Evolutionary conservation across 2,113 vertebrate species (phyloP).

Genomic region (Podilymbus podiceps): DNA sequence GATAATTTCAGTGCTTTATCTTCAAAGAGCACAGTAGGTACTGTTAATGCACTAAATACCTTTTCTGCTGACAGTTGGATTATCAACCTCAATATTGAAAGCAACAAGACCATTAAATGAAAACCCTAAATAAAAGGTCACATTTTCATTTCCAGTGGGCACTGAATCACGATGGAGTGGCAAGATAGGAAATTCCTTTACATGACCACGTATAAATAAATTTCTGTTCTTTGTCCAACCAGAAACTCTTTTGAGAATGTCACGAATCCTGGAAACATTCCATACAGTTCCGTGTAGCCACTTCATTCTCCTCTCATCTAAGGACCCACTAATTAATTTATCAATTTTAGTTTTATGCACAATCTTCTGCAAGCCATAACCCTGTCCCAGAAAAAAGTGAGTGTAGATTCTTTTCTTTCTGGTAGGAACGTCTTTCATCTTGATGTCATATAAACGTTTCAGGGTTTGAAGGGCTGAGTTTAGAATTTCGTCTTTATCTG

Average conservation of each 20-base stretch:
- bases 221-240: slow-evolving; percentile 79
- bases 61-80: background rate
- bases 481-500: slow-evolving; percentile 73
- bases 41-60: background rate
- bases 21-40: background rate
- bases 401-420: slow-evolving; percentile 76
- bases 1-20: too few species aligned
- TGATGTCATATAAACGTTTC: slow-evolving; percentile 66
- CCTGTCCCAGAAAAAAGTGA: slow-evolving; percentile 79
- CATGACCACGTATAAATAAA: slow-evolving; percentile 72
- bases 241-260: slow-evolving; percentile 68
- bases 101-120: slow-evolving; percentile 74
- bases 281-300: slow-evolving; percentile 75
- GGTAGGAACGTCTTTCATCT: slow-evolving; percentile 75
- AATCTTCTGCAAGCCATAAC: slow-evolving; percentile 75
- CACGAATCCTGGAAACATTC: slow-evolving; percentile 56
- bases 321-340: slow-evolving; percentile 61
- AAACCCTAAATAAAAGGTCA: slow-evolving; percentile 73
- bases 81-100: slow-evolving; percentile 42
- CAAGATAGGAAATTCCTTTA: slow-evolving; percentile 55
- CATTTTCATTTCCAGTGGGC: slow-evolving; percentile 75
- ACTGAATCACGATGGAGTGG: slow-evolving; percentile 70
- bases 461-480: slow-evolving; percentile 71
- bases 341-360: slow-evolving; percentile 78
- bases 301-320: slow-evolving; percentile 75